Base-by-base conservation (phyloP, 2,113 vertebrate genomes). In the Steatornis caripensis region DNA sequence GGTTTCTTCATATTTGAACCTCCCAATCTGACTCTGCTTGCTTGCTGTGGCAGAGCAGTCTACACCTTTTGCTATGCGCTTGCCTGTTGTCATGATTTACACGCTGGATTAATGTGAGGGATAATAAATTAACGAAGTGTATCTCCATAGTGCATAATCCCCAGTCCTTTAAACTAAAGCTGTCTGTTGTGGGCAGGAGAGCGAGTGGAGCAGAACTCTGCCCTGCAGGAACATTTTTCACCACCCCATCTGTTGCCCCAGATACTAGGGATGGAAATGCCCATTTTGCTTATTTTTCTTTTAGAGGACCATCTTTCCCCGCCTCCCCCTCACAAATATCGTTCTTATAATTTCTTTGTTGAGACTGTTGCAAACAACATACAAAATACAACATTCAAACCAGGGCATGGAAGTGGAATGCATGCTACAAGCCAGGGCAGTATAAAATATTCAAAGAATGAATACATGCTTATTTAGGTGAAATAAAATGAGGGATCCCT, bases 391-490 rank as follows among this genome's bases (percentile, higher is more conserved):
- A 29, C 26, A 51, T 70, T 91, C 29, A 70, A 90, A 83, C n/a
- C 41, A 83, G n/a, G 62, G 6, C 48, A 43, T 24, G 30, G 46
- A 22, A 80, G 46, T 55, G 64, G 85, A 91, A 95, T 36, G 54
- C 30, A 29, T 18, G n/a, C 45, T 58, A 66, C 58, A 54, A 89
- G 82, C 54, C 75, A 91, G 66, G 91, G 70, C 46, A 70, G 32
- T 55, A 88, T 93, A 58, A 96, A 97, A 93, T 96, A 93, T 93
- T 94, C 75, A 92, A 76, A 87, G 87, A 90, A 94, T 45, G 62
- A 76, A 74, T 62, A 79, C 15, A 7, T 27, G 20, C 2, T 0
- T 65, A 88, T 88, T 93, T 78, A 95, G 92, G 95, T 93, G 85
- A 85, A 83, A 54, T 20, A 32, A 83, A 90, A 46, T 0, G 17